A percentile compares a stretch with the other conserved stretches of the same genome.
Evolutionary conservation across 2,113 vertebrate genomes (phyloP).

Genomic region (Hydropotes inermis): DNA sequence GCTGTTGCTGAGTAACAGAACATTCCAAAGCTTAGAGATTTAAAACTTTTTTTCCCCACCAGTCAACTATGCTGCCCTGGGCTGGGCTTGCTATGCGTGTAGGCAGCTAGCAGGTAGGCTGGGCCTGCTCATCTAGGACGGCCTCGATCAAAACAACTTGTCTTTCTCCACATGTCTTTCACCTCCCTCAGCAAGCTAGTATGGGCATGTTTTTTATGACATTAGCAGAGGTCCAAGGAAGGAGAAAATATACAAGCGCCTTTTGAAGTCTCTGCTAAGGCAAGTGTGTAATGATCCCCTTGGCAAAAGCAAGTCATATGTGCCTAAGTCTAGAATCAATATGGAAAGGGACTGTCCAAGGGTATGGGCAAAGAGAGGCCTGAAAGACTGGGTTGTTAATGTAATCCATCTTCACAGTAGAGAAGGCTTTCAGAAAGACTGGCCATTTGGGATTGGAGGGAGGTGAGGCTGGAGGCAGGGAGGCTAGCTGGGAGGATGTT

Average conservation of each 20-base stretch:
- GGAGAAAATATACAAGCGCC: not conserved
- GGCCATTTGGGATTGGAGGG: not conserved
- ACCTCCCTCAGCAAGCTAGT: not conserved
- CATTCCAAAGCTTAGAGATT: not conserved
- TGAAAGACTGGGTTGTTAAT: not conserved
- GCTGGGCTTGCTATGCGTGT: not conserved
- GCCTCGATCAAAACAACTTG: not conserved
- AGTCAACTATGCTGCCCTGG: not conserved
- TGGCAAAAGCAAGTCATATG: not conserved
- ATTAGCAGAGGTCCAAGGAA: not conserved
- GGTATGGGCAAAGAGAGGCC: not conserved
- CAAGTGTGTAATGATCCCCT: not conserved
- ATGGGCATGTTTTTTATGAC: not conserved
- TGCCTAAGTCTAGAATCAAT: not conserved
- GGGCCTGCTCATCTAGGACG: not conserved
- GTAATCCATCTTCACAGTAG: not conserved
- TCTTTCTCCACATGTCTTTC: not conserved
- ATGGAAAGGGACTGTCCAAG: not conserved
- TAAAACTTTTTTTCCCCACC: not conserved
- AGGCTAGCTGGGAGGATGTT: not conserved
- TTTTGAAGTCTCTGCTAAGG: not conserved
- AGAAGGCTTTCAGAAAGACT: slow-evolving; percentile 14
- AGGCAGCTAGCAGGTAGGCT: not conserved
- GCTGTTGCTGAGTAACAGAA: slow-evolving; percentile 18
- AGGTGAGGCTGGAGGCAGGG: not conserved